These are phyloP conservation scores for Calliphora vicina DNA, from an alignment of 1,140 invertebrate species.

Conservation along the genomic window DNA sequence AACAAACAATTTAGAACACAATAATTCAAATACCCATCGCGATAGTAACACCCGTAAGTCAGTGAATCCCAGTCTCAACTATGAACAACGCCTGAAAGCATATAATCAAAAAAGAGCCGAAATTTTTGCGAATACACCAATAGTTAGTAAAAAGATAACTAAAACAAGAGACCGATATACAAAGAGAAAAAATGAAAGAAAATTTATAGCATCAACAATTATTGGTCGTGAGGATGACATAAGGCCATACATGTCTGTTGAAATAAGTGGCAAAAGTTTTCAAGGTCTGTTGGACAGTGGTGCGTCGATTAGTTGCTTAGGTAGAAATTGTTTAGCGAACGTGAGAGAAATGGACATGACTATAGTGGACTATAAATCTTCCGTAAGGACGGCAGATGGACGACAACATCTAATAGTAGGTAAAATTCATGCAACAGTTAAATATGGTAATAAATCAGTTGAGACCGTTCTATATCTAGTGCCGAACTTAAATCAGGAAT, in stretches of 20 bases:
- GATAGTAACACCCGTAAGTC: too few relatives aligned
- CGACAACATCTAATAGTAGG: neutral
- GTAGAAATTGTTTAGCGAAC: neutral
- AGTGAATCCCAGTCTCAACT: too few relatives aligned
- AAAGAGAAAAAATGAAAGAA: neutral
- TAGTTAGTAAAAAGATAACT: neutral
- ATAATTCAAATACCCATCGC: too few relatives aligned
- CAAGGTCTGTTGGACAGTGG: neutral
- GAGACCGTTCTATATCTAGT: neutral
- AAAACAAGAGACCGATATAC: neutral
- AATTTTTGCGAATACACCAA: too few relatives aligned
- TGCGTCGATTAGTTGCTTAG: neutral
- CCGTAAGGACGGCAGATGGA: neutral
- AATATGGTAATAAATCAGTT: neutral
- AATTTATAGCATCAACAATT: neutral
- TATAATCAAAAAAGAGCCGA: too few relatives aligned
- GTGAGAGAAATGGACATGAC: neutral
- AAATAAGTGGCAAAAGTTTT: neutral
- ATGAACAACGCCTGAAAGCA: too few relatives aligned
- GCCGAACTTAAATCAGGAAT: neutral
- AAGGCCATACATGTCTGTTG: neutral
- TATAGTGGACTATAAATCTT: neutral
- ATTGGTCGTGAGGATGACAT: neutral
- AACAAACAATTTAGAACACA: too few relatives aligned
- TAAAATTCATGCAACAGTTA: neutral